phyloP scores from a whole-genome alignment of 2,113 vertebrate species.

The Archilochus colubris region DNA sequence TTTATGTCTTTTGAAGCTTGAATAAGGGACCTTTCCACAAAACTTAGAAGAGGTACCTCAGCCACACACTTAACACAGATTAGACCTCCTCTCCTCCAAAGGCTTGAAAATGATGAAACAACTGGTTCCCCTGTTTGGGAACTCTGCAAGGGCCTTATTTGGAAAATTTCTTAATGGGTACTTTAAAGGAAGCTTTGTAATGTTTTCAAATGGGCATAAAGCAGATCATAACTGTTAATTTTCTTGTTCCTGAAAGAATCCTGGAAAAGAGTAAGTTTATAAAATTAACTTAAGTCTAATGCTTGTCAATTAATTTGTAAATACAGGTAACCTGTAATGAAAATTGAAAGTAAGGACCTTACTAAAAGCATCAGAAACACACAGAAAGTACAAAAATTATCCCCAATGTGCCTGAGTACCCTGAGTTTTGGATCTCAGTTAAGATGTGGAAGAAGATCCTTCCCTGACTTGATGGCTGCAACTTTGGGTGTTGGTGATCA shows the following conservation, averaged over 20 bases:
- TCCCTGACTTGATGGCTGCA: not conserved
- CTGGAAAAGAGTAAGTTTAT: not conserved
- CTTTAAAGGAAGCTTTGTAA: not conserved
- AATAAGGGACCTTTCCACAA: not conserved
- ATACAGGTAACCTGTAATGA: not conserved
- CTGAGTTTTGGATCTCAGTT: not conserved
- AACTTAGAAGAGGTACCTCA: not conserved
- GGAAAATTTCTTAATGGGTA: not conserved
- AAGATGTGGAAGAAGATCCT: not conserved
- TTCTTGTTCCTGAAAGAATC: not conserved
- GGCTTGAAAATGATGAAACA: not conserved
- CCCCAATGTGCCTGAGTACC: not conserved
- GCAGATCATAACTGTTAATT: not conserved
- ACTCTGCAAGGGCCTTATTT: not conserved
- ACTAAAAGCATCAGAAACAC: not conserved
- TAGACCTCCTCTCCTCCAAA: not conserved
- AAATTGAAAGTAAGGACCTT: not conserved
- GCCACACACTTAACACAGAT: not conserved
- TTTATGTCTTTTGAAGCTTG: not conserved
- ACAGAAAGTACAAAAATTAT: not conserved
- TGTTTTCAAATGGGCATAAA: not conserved
- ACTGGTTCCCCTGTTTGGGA: not conserved
- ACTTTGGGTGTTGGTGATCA: not conserved
- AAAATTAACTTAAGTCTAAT: not conserved
- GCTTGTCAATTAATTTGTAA: not conserved